These are phyloP conservation scores for Venustoraphidia nigricollis DNA, from an alignment of 2,888 invertebrate species.

Conservation along the genomic window DNA sequence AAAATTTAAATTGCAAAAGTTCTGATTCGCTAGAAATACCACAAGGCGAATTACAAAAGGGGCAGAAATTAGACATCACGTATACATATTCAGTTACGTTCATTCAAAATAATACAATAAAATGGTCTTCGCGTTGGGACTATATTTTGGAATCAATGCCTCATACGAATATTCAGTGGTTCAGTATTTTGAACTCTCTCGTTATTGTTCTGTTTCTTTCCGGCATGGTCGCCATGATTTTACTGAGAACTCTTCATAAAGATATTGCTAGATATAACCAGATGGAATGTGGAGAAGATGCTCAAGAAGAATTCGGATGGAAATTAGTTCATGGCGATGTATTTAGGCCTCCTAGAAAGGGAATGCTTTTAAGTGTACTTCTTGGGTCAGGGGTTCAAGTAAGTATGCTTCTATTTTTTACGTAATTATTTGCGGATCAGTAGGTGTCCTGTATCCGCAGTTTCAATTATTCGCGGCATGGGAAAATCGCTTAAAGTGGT, in stretches of 20 bases:
- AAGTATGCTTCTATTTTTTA: conserved; percentile 1
- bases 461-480: too few species aligned
- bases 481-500: too few species aligned
- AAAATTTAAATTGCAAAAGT: conserved; percentile 21
- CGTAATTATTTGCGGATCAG: too few species aligned
- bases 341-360: conserved; percentile 89
- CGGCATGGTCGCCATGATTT: conserved; percentile 99
- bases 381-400: conserved; percentile 96
- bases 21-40: conserved; percentile 57
- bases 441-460: too few species aligned
- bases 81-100: conserved; percentile 85
- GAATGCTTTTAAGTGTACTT: conserved; percentile 90
- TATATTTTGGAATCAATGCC: conserved; percentile 98
- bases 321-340: conserved; percentile 97
- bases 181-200: conserved; percentile 93
- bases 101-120: conserved; percentile 63
- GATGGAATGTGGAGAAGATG: conserved; percentile 75
- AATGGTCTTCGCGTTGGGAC: conserved; percentile 99
- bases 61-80: conserved; percentile 41
- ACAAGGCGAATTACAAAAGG: conserved; percentile 31
- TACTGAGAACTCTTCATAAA: conserved; percentile 89
- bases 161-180: conserved; percentile 98
- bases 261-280: conserved; percentile 99
- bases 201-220: conserved; percentile 94
- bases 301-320: conserved; percentile 96